phyloP scores from a whole-genome alignment of 2,888 invertebrate genomes.

The Lottia gigantea region DNA sequence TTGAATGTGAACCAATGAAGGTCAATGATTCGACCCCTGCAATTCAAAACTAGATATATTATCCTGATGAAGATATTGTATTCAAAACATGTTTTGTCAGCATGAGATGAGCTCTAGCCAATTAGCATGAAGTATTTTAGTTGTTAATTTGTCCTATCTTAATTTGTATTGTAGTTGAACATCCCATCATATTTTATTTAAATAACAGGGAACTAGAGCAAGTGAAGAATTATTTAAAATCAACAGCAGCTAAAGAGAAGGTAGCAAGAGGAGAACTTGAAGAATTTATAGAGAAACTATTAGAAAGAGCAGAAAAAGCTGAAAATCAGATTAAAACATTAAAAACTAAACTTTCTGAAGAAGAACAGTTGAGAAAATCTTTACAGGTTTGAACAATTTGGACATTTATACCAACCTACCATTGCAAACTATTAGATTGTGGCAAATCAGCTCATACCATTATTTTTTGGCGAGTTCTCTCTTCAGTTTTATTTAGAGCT shows the following conservation, averaged over 20 bases:
- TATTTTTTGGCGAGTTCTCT: too few relatives aligned
- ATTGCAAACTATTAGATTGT: too few relatives aligned
- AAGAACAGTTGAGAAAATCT: neutral
- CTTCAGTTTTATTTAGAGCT: too few relatives aligned
- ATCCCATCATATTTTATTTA: neutral
- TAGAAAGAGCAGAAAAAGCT: conserved; percentile 54
- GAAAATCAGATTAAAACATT: conserved; percentile 47
- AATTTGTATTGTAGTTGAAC: neutral
- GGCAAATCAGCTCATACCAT: too few relatives aligned
- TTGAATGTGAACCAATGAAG: too few relatives aligned
- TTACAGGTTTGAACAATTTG: neutral
- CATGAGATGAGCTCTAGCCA: too few relatives aligned
- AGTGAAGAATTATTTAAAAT: conserved; percentile 45
- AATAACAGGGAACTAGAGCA: conserved; percentile 42
- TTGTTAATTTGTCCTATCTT: neutral
- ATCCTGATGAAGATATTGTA: too few relatives aligned
- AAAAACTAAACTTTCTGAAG: conserved; percentile 10
- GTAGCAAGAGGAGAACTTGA: conserved; percentile 55
- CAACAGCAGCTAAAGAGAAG: conserved; percentile 55
- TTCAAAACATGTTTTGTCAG: too few relatives aligned
- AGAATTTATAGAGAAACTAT: conserved; percentile 52
- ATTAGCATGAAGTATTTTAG: neutral
- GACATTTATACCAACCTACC: too few relatives aligned
- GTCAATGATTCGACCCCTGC: too few relatives aligned
- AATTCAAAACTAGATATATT: too few relatives aligned